Evolutionary conservation across 2,797 vertebrate species (phyloP).

Genomic region (Manis crassicaudata): DNA sequence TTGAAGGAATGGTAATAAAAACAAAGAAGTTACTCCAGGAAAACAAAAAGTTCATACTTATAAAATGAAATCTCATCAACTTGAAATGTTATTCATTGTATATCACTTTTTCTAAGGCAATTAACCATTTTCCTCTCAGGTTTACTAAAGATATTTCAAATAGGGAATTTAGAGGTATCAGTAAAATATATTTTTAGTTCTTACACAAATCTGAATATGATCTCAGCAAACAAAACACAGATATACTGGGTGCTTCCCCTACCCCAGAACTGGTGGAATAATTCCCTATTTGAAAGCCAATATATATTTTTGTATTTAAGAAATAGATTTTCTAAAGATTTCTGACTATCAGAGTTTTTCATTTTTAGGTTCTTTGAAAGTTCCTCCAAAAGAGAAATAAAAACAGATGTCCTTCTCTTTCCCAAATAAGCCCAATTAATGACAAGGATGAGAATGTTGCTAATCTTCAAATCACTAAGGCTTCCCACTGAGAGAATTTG

Average conservation of each 20-base stretch:
- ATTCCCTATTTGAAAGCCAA: constrained; percentile 44
- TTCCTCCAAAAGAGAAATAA: constrained; percentile 10
- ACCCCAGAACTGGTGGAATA: neutral
- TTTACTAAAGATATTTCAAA: constrained; percentile 34
- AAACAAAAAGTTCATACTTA: constrained; percentile 17
- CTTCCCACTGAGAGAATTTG: neutral
- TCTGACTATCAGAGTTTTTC: constrained; percentile 44
- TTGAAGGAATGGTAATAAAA: constrained; percentile 34
- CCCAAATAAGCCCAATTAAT: constrained; percentile 42
- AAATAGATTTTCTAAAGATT: constrained; percentile 51
- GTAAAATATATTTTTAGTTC: constrained; percentile 25
- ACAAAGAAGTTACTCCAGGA: neutral
- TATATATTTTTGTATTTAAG: constrained; percentile 16
- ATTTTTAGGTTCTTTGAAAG: constrained; percentile 21
- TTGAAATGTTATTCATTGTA: constrained; percentile 44
- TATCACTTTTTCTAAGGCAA: constrained; percentile 39
- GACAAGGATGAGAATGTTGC: neutral
- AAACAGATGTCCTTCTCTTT: neutral
- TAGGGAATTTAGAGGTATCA: neutral
- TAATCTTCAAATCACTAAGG: neutral
- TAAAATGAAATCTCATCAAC: constrained; percentile 28
- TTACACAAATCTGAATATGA: constrained; percentile 29
- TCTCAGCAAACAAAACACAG: constrained; percentile 49
- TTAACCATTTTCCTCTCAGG: constrained; percentile 2
- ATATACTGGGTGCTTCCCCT: neutral